Conservation (phyloP, 2,113 vertebrate genomes). For the Indicator maculatus region DNA sequence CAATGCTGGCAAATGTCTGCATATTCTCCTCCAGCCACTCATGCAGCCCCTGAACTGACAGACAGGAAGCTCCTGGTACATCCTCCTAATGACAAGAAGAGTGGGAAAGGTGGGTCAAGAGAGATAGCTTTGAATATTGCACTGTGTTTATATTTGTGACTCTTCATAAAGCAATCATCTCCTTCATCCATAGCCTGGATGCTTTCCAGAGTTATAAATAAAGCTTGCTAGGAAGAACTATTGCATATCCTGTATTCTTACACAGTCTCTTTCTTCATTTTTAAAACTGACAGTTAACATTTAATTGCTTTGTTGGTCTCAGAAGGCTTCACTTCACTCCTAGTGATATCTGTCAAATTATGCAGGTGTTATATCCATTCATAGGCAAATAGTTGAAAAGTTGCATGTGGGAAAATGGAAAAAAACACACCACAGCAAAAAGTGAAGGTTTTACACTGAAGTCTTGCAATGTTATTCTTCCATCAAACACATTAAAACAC, state of each 20-base stretch:
- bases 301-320: background rate
- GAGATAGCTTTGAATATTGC: background rate
- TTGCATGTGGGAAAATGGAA: background rate
- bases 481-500: background rate
- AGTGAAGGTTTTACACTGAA: background rate
- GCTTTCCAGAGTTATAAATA: conserved; percentile 31
- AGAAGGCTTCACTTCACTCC: background rate
- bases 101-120: background rate
- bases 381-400: background rate
- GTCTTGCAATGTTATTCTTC: background rate
- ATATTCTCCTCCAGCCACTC: background rate
- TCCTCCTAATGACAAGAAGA: background rate
- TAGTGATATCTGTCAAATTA: background rate
- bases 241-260: background rate
- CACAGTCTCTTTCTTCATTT: background rate
- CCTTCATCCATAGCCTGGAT: background rate
- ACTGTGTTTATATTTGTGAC: background rate
- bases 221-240: background rate
- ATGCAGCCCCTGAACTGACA: background rate
- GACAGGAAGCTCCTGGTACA: conserved; percentile 8
- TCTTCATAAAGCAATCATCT: background rate
- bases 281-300: background rate
- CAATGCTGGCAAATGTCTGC: background rate
- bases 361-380: background rate
- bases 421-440: background rate